These are phyloP conservation scores for Phenganax marumi DNA, from an alignment of 92 coral and sea anemone species.

Conservation along the genomic window DNA sequence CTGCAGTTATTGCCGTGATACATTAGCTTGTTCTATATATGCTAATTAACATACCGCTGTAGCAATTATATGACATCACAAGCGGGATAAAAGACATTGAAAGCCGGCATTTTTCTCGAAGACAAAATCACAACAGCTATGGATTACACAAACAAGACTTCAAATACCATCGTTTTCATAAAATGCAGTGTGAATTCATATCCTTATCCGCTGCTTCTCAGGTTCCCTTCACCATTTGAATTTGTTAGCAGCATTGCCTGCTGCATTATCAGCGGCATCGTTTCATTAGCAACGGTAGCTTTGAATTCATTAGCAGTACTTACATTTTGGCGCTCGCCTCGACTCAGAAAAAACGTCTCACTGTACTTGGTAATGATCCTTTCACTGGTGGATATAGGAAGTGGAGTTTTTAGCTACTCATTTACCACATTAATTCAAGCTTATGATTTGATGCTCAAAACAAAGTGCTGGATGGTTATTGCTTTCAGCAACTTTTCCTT, in stretches of 20 bases:
- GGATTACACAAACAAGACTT: not conserved
- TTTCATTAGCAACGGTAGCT: not conserved
- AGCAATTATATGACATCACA: too few relatives aligned
- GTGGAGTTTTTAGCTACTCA: not conserved
- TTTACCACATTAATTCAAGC: not conserved
- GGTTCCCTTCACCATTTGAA: not conserved
- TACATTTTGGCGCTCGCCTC: constrained; percentile 6
- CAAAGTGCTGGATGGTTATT: not conserved
- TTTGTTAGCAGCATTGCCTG: not conserved
- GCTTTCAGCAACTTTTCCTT: not conserved
- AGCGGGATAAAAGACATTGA: too few relatives aligned
- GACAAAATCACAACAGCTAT: not conserved
- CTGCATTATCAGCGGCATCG: not conserved
- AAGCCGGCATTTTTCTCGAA: not conserved
- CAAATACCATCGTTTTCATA: too few relatives aligned
- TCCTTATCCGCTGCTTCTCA: not conserved
- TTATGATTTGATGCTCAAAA: not conserved
- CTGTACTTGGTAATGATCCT: constrained; percentile 14
- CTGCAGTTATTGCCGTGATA: too few relatives aligned
- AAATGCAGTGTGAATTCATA: not conserved
- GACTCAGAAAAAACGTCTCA: not conserved
- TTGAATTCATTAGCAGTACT: not conserved
- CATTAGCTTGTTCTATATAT: too few relatives aligned
- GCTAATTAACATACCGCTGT: too few relatives aligned
- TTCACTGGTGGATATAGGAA: constrained; percentile 8